These are phyloP conservation scores for Phycodurus eques DNA, from an alignment of 2,113 vertebrate species.

Conservation along the genomic window DNA sequence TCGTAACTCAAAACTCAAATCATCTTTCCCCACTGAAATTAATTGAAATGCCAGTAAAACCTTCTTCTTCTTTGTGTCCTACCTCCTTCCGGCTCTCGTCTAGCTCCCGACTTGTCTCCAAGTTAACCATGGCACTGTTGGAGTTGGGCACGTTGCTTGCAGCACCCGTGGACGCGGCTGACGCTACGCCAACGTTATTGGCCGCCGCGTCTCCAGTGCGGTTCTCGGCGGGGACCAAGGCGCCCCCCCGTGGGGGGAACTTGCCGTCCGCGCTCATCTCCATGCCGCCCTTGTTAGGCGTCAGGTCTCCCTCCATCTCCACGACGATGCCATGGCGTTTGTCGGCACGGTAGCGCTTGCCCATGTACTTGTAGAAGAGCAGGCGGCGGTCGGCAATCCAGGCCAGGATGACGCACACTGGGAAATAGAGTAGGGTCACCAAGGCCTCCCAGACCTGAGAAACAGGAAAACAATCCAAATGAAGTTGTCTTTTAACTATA, in stretches of 20 bases:
- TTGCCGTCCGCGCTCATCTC: conserved; percentile 81
- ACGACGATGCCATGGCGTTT: conserved; percentile 91
- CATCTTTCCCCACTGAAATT: too few species aligned
- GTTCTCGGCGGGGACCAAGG: conserved; percentile 58
- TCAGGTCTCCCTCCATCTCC: conserved; percentile 85
- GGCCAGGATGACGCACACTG: conserved; percentile 88
- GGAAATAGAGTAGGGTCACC: conserved; percentile 90
- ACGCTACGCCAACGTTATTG: conserved; percentile 29
- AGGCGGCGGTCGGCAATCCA: conserved; percentile 93
- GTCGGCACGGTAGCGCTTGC: conserved; percentile 92
- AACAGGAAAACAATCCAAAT: conserved; percentile 11
- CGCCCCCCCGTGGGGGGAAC: conserved; percentile 59
- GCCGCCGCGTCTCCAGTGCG: conserved; percentile 15
- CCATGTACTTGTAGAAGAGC: conserved; percentile 97
- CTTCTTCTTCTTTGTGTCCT: conserved; percentile 9
- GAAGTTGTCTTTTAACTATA: neutral
- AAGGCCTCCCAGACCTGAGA: conserved; percentile 90
- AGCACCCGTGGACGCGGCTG: conserved; percentile 17
- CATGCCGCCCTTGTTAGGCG: conserved; percentile 77
- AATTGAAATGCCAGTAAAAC: neutral
- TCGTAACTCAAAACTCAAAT: too few species aligned
- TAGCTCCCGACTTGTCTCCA: conserved; percentile 84
- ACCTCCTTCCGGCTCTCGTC: conserved; percentile 91
- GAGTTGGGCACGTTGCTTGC: conserved; percentile 56
- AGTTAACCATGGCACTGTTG: conserved; percentile 64